These are phyloP conservation scores for Vanessa atalanta DNA, from an alignment of 1,140 invertebrate species.

Conservation along the genomic window DNA sequence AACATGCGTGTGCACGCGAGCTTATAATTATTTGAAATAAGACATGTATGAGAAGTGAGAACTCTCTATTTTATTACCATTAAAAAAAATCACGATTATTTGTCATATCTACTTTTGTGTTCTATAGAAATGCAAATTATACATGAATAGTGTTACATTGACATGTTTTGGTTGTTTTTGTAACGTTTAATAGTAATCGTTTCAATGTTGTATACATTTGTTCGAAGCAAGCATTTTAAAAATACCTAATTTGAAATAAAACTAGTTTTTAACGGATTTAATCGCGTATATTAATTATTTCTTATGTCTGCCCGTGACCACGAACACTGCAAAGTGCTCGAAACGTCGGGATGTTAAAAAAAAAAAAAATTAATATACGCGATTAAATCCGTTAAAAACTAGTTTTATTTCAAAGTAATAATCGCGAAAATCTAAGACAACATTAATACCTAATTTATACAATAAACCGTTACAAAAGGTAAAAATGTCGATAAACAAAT, in stretches of 20 bases:
- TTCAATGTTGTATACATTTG: background rate
- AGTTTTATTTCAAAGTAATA: no score
- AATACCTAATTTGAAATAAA: no score
- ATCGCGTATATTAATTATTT: no score
- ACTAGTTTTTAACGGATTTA: no score
- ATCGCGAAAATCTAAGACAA: no score
- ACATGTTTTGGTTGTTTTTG: background rate
- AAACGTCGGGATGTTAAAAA: no score
- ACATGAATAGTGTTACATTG: background rate
- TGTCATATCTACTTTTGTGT: background rate
- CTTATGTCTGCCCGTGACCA: no score
- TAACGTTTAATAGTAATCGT: background rate
- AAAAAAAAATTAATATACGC: no score
- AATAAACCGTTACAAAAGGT: background rate
- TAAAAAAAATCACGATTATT: background rate
- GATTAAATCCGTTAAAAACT: no score
- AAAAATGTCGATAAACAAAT: background rate
- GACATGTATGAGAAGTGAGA: background rate
- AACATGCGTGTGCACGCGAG: constrained; percentile 31
- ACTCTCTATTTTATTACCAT: constrained; percentile 12
- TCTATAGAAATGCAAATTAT: background rate
- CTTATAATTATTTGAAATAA: constrained; percentile 11
- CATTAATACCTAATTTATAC: background rate
- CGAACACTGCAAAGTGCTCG: no score
- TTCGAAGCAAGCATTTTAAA: background rate